Conservation (phyloP, 1,140 invertebrate genomes). For the Carposina sasakii region DNA sequence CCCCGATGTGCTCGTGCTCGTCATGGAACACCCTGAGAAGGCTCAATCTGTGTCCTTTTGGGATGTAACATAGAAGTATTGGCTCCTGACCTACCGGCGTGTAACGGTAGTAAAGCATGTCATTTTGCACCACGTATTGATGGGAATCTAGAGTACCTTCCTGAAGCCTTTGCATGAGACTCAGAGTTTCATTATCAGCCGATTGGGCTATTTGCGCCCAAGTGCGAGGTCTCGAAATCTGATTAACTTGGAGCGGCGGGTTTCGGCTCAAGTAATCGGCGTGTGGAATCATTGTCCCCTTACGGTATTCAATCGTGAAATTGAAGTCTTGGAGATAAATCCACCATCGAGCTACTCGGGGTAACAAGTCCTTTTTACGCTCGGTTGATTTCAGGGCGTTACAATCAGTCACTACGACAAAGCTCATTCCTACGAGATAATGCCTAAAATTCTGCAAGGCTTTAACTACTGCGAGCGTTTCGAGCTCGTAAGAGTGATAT, state of each 20-base stretch:
- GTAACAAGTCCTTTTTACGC: constrained; percentile 33
- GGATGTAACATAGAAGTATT: constrained; percentile 2
- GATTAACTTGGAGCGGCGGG: constrained; percentile 1
- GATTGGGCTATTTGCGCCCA: constrained; percentile 6
- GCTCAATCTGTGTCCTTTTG: constrained; percentile 11
- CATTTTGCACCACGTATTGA: constrained; percentile 1
- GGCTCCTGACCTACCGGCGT: background rate
- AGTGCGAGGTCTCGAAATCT: background rate
- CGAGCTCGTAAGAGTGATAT: constrained; percentile 38
- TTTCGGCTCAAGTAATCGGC: constrained; percentile 38
- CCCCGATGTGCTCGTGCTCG: constrained; percentile 9
- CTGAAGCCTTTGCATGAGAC: background rate
- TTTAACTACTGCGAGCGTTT: constrained; percentile 32
- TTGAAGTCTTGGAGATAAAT: constrained; percentile 35
- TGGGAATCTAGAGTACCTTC: background rate
- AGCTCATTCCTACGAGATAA: constrained; percentile 39
- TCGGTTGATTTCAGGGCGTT: constrained; percentile 33
- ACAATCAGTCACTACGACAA: constrained; percentile 49
- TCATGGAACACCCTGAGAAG: constrained; percentile 16
- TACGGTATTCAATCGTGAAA: constrained; percentile 42
- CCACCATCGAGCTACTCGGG: constrained; percentile 32
- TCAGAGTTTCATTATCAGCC: constrained; percentile 1
- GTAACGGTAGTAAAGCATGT: constrained; percentile 4
- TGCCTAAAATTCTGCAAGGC: constrained; percentile 34
- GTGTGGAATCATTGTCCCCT: constrained; percentile 25